Base-by-base conservation (phyloP, 2,888 invertebrate species). In the Polyommatus icarus region DNA sequence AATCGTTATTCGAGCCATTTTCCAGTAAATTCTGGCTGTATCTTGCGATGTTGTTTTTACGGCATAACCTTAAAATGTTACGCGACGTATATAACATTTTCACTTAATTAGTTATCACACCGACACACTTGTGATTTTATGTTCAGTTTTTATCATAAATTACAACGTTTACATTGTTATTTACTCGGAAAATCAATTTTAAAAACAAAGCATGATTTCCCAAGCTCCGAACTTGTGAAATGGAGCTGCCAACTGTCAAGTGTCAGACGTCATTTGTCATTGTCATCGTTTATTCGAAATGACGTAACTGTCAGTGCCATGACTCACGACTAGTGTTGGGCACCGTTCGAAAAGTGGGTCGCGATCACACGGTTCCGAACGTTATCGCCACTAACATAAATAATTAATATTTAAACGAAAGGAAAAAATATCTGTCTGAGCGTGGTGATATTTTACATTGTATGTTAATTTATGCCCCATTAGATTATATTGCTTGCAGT, bases 21-120 rank as follows among this genome's bases (percentile, higher is more conserved):
- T 84, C 83, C 3, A 85, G 80, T 29, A 83, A 82, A 57, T 82
- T 80, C 79, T 87, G 87, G 76, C 84, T 87, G 59, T 83, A 87
- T 81, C 85, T 83, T 79, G 85, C 84, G 76, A 86, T 82, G 82
- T 86, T 85, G 81, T 86, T 87, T 79, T 84, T 85, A 71, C 87
- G 86, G 87, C 87, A 88, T 92, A 94, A 92, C 93, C 93, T 93
- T 84, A 91, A 91, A 88, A 90, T 81, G 71, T 84, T 86, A 78
- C 85, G 87, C 80, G 87, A 84, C 72, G 88, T 83, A 83, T 87
- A 88, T 71, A 88, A 82, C 90, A 91, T 91, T 78, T 77, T 80
- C 76, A 81, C 71, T 83, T 12, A 46, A 79, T 82, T 77, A 77
- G 50, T 76, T 50, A 24, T 54, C 40, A 20, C 40, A 15, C 18